A percentile compares a stretch with the other conserved stretches of the same genome.
Evolutionary conservation across 1,140 invertebrate species (phyloP).

Genomic region (Cyphomyrmex costatus): DNA sequence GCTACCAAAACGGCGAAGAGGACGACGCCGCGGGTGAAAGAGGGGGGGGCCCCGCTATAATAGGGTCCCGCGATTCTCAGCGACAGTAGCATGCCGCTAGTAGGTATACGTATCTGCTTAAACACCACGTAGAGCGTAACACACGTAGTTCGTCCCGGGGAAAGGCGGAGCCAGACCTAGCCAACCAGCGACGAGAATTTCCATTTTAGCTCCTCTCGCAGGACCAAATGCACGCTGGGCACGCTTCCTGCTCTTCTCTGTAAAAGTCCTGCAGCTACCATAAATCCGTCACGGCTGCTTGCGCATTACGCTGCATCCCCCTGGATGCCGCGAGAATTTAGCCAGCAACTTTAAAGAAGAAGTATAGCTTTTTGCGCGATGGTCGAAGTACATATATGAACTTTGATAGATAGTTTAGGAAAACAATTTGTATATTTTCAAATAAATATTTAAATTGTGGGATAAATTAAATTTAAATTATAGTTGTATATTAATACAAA

Average conservation of each 20-base stretch:
- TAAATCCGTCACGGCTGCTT: constrained; percentile 71
- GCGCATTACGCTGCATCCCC: constrained; percentile 60
- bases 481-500: constrained; percentile 2
- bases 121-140: constrained; percentile 68
- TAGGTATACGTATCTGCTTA: constrained; percentile 72
- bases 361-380: constrained; percentile 3
- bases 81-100: constrained; percentile 25
- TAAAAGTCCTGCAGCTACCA: constrained; percentile 72
- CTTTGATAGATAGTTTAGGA: constrained; percentile 13
- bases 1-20: constrained; percentile 43
- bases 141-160: constrained; percentile 62
- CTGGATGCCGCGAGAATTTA: constrained; percentile 37
- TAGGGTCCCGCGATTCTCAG: constrained; percentile 52
- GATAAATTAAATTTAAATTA: background rate
- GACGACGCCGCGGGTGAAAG: constrained; percentile 40
- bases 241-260: constrained; percentile 45
- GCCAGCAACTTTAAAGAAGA: constrained; percentile 33
- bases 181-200: constrained; percentile 75
- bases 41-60: constrained; percentile 10
- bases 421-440: background rate
- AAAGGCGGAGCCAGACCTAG: constrained; percentile 72
- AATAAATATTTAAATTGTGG: background rate
- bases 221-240: constrained; percentile 65
- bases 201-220: constrained; percentile 73
- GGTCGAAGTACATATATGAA: background rate